phyloP scores from a whole-genome alignment of 1,140 invertebrate species.

The Drosophila paulistorum region DNA sequence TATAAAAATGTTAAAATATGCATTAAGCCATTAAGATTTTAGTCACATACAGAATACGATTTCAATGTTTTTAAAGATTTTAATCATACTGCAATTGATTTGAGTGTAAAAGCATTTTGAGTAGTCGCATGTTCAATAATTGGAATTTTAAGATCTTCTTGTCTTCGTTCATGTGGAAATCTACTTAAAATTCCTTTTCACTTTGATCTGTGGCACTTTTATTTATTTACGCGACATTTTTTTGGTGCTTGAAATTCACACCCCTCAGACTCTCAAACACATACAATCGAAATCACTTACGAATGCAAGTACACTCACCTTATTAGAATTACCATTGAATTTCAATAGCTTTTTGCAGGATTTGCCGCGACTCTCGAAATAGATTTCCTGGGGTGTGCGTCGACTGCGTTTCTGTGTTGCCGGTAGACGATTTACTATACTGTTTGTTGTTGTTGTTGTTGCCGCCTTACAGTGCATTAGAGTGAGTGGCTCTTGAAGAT shows the following conservation, averaged over 20 bases:
- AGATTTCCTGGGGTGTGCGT: slow-evolving; percentile 87
- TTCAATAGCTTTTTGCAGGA: slow-evolving; percentile 88
- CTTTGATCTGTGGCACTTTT: slow-evolving; percentile 6
- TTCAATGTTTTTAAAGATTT: background rate
- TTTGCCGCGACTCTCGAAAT: slow-evolving; percentile 89
- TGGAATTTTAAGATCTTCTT: slow-evolving; percentile 1
- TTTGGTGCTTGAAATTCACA: background rate
- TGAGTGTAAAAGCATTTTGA: background rate
- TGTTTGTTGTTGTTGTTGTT: slow-evolving; percentile 34
- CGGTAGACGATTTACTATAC: slow-evolving; percentile 35
- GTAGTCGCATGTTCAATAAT: background rate
- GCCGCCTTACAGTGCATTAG: slow-evolving; percentile 43
- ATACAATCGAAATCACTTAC: slow-evolving; percentile 3
- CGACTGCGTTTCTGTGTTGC: slow-evolving; percentile 59
- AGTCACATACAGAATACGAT: too few species aligned
- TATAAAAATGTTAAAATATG: too few species aligned
- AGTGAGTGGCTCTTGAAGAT: slow-evolving; percentile 40
- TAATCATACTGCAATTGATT: background rate
- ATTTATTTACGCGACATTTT: slow-evolving; percentile 8
- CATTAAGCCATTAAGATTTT: too few species aligned
- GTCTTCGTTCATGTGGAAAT: slow-evolving; percentile 7
- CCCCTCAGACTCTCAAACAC: too few species aligned
- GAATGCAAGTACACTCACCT: slow-evolving; percentile 83
- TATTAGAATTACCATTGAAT: slow-evolving; percentile 89
- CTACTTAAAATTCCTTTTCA: slow-evolving; percentile 6